Evolutionary conservation across 53 echinoderm and acorn worm genomes (phyloP).

Genomic region (Crossaster papposus): DNA sequence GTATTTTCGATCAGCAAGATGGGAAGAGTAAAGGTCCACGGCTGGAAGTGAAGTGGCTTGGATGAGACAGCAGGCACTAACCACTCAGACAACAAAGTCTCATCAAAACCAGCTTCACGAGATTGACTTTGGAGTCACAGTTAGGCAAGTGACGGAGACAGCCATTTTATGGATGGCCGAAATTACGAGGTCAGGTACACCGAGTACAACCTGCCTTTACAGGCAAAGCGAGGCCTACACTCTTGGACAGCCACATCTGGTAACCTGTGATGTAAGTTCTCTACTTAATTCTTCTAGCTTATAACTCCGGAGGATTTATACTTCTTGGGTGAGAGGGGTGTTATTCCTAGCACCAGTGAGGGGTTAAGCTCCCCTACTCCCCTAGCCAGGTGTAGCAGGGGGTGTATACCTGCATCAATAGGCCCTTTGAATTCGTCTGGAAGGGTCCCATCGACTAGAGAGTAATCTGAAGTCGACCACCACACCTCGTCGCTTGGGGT

Average conservation of each 20-base stretch:
- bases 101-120: neutral
- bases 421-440: no score
- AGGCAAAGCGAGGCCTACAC: neutral
- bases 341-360: constrained; percentile 19
- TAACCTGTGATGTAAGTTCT: neutral
- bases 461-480: constrained; percentile 9
- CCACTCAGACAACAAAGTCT: neutral
- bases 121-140: constrained; percentile 3
- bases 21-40: neutral
- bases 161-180: neutral
- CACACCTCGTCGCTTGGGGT: constrained; percentile 27
- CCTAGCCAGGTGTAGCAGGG: constrained; percentile 28
- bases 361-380: constrained; percentile 13
- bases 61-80: neutral
- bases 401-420: constrained; percentile 14
- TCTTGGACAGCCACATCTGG: neutral
- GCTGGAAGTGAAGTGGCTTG: constrained; percentile 15
- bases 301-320: constrained; percentile 26
- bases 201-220: constrained; percentile 11
- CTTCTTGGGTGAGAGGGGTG: constrained; percentile 24
- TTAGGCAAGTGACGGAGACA: neutral
- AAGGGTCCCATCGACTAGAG: neutral
- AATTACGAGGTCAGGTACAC: neutral
- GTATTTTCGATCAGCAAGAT: neutral
- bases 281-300: no score